Conservation (phyloP, 1,140 invertebrate genomes). For the Lepidurus apus region DNA sequence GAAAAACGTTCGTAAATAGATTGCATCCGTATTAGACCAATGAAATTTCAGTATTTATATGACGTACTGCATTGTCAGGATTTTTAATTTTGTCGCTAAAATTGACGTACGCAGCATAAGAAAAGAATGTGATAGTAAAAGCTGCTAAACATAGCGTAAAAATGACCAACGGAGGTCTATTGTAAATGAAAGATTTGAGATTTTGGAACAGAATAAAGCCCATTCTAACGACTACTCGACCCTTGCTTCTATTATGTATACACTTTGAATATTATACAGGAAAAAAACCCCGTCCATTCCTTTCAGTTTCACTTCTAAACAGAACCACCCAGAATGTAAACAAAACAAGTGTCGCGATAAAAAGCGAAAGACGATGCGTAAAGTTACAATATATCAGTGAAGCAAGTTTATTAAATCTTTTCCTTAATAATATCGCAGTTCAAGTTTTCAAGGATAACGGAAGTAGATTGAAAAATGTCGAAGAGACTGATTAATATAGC, state of each 20-base stretch:
- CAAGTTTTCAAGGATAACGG: too few species aligned
- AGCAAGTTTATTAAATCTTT: too few species aligned
- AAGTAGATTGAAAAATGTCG: too few species aligned
- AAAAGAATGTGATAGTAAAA: background rate
- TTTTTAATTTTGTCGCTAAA: background rate
- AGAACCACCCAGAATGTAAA: too few species aligned
- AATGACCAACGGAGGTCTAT: background rate
- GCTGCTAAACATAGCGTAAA: conserved; percentile 1
- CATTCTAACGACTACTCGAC: background rate
- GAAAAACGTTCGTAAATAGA: background rate
- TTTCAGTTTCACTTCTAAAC: too few species aligned
- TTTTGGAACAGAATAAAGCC: background rate
- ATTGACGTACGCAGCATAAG: background rate
- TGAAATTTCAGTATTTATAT: background rate
- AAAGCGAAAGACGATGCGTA: too few species aligned
- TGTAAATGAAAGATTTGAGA: background rate
- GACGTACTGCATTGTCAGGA: background rate
- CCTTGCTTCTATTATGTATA: background rate
- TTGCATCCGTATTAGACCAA: background rate
- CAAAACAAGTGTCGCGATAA: too few species aligned
- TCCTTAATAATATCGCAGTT: too few species aligned
- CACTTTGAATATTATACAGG: too few species aligned
- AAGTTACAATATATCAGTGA: too few species aligned
- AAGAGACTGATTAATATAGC: too few species aligned
- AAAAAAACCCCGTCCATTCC: too few species aligned